A percentile compares a stretch with the other conserved stretches of the same genome.
These are phyloP conservation scores for Disparrhopalites patrizii DNA, from an alignment of 2,888 invertebrate genomes.

Conservation along the genomic window DNA sequence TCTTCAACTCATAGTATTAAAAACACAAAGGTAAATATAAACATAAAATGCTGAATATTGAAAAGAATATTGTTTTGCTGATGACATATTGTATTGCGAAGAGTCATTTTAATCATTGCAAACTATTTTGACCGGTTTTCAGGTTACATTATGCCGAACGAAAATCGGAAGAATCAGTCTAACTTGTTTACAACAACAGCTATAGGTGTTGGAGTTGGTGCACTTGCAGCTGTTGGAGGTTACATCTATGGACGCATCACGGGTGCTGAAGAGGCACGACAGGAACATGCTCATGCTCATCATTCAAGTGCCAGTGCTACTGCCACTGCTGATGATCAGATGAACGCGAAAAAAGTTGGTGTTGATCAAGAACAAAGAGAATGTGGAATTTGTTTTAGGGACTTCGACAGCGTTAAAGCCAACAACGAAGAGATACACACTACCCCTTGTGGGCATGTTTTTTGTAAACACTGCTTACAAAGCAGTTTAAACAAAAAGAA, in stretches of 20 bases:
- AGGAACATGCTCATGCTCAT: background rate
- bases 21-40: too few species aligned
- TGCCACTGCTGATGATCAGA: background rate
- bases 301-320: background rate
- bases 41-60: too few species aligned
- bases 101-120: too few species aligned
- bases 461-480: conserved; percentile 73
- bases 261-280: conserved; percentile 14
- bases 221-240: conserved; percentile 37
- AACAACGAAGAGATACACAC: conserved; percentile 59
- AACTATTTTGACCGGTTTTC: too few species aligned
- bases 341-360: background rate
- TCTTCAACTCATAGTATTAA: too few species aligned
- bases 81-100: too few species aligned
- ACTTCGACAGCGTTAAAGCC: conserved; percentile 52
- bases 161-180: background rate
- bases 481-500: conserved; percentile 63
- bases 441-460: conserved; percentile 77
- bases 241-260: conserved; percentile 17
- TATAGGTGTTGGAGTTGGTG: conserved; percentile 34
- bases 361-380: conserved; percentile 18
- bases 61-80: too few species aligned
- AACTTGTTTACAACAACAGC: conserved; percentile 17
- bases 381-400: conserved; percentile 34
- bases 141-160: conserved; percentile 15